Conservation (phyloP, 30 jellyfish, hydroid and myxozoan genomes). For the Nemopilema nomurai region DNA sequence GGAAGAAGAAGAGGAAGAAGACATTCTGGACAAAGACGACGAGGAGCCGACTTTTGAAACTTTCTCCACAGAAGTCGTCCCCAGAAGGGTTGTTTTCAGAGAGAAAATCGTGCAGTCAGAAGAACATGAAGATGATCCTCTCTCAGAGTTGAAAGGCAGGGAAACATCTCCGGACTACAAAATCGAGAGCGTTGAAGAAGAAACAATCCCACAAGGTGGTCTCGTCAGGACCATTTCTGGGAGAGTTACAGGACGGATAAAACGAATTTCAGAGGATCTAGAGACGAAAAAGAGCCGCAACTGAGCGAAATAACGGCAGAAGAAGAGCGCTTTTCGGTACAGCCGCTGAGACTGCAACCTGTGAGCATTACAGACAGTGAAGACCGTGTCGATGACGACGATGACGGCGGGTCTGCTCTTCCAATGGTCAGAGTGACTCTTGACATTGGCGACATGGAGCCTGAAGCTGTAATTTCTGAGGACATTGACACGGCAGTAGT, state of each 20-base stretch:
- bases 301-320: background rate
- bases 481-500: conserved; percentile 9
- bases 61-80: conserved; percentile 5
- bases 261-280: conserved; percentile 7
- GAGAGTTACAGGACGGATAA: background rate
- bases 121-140: background rate
- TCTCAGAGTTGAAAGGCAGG: conserved; percentile 2
- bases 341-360: background rate
- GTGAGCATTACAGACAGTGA: background rate
- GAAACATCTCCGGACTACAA: background rate
- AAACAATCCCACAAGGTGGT: conserved; percentile 1
- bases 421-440: conserved; percentile 14
- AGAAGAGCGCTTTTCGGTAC: background rate
- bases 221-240: background rate
- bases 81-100: conserved; percentile 28
- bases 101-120: background rate
- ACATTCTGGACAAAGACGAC: background rate
- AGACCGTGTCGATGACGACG: background rate
- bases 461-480: conserved; percentile 16
- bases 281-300: background rate
- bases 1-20: background rate
- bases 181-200: background rate
- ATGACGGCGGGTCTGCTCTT: background rate
- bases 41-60: conserved; percentile 4
- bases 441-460: background rate